phyloP scores from a whole-genome alignment of 2,113 vertebrate species.

The Motacilla alba region DNA sequence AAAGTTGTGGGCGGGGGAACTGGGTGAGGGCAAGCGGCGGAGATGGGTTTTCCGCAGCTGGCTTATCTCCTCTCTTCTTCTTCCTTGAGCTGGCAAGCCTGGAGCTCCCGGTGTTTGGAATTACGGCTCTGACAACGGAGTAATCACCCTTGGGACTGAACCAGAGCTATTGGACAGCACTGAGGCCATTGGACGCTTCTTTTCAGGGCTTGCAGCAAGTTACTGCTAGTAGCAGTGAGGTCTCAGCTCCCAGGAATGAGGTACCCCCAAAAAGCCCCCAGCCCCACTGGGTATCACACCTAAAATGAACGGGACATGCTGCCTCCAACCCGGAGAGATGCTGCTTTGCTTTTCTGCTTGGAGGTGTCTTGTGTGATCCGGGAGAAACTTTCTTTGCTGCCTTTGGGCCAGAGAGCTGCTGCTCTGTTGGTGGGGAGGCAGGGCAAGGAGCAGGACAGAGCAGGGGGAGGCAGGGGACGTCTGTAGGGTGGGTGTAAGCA shows the following conservation, averaged over 20 bases:
- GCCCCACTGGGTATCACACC: background rate
- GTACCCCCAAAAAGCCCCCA: background rate
- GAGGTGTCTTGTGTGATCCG: fast-evolving
- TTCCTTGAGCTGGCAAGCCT: background rate
- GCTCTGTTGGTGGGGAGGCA: background rate
- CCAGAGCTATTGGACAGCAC: background rate
- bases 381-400: background rate
- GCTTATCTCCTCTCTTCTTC: background rate
- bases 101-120: background rate
- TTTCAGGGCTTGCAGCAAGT: background rate
- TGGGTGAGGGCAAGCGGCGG: background rate
- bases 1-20: background rate
- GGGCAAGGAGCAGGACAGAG: background rate
- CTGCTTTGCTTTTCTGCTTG: background rate
- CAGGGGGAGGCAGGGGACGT: background rate
- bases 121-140: background rate
- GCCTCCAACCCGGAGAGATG: background rate
- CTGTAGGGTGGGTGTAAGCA: fast-evolving
- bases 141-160: background rate
- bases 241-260: background rate
- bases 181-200: background rate
- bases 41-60: background rate
- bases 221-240: background rate
- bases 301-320: background rate
- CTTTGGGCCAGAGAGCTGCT: background rate